A percentile compares a stretch with the other conserved stretches of the same genome.
phyloP scores from a whole-genome alignment of 2,888 invertebrate species.

The Stenchaetothrips biformis region DNA sequence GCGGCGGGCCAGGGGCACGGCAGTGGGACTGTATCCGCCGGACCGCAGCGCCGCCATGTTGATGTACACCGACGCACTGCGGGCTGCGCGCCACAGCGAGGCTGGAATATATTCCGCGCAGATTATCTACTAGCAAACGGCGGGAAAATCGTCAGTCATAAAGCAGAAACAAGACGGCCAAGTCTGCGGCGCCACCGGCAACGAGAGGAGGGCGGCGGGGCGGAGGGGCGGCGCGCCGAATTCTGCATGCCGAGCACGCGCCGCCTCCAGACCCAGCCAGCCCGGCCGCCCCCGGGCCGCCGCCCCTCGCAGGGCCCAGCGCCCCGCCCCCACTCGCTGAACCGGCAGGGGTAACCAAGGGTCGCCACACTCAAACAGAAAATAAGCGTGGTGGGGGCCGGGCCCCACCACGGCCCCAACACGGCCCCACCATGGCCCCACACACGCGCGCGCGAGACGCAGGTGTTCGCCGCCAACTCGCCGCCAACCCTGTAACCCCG shows the following conservation, averaged over 20 bases:
- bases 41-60: no score
- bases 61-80: no score
- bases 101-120: constrained; percentile 5
- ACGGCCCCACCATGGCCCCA: no score
- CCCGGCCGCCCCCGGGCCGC: background rate
- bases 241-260: background rate
- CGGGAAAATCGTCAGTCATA: constrained; percentile 24
- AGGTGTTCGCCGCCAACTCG: background rate
- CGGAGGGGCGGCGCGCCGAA: background rate
- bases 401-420: no score
- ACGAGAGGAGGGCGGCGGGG: background rate
- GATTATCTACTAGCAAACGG: constrained; percentile 21
- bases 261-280: background rate
- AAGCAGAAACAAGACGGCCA: background rate
- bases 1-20: background rate
- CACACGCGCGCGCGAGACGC: background rate
- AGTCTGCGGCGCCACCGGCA: background rate
- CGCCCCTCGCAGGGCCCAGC: background rate
- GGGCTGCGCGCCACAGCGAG: no score
- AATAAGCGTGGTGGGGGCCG: background rate
- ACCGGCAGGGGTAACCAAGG: background rate
- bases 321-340: background rate
- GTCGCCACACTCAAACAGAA: constrained; percentile 23
- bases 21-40: no score
- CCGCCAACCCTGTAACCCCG: no score